Conservation (phyloP, 2,113 vertebrate species). For the Prochilodus magdalenae region DNA sequence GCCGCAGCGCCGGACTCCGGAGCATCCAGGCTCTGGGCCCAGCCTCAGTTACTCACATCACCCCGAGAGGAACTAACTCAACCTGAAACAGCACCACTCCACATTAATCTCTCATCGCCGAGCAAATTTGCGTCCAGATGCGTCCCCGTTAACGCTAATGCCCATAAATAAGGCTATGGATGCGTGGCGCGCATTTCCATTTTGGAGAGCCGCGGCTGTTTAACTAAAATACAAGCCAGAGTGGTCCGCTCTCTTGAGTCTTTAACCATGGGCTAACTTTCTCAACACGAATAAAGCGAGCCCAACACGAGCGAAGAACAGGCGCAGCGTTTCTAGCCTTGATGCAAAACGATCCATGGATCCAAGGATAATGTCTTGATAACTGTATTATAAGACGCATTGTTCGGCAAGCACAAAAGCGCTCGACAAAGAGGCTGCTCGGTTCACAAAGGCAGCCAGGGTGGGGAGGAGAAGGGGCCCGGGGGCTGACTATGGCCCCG, state of each 20-base stretch:
- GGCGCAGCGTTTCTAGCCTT: not conserved
- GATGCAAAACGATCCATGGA: not conserved
- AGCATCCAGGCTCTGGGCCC: constrained; percentile 50
- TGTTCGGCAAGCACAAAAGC: constrained; percentile 37
- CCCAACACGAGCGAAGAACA: not conserved
- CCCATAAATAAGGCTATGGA: constrained; percentile 32
- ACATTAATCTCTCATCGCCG: constrained; percentile 35
- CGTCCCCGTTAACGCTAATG: constrained; percentile 4
- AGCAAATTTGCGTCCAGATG: constrained; percentile 9
- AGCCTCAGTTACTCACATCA: constrained; percentile 54
- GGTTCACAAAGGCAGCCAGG: not conserved
- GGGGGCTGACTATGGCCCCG: not conserved
- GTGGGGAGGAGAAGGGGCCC: not conserved
- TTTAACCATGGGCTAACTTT: constrained; percentile 23
- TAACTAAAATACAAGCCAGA: constrained; percentile 27
- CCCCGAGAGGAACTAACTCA: constrained; percentile 27
- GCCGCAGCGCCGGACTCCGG: constrained; percentile 33
- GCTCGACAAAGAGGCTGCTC: constrained; percentile 15
- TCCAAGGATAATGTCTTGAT: constrained; percentile 37
- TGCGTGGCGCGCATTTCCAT: not conserved
- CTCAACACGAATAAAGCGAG: not conserved
- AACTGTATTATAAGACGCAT: constrained; percentile 40
- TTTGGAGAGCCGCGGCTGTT: constrained; percentile 20
- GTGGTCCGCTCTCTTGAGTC: constrained; percentile 5
- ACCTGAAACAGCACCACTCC: constrained; percentile 28